Conservation (phyloP, 2,113 vertebrate genomes). For the Puffinus mauretanicus region DNA sequence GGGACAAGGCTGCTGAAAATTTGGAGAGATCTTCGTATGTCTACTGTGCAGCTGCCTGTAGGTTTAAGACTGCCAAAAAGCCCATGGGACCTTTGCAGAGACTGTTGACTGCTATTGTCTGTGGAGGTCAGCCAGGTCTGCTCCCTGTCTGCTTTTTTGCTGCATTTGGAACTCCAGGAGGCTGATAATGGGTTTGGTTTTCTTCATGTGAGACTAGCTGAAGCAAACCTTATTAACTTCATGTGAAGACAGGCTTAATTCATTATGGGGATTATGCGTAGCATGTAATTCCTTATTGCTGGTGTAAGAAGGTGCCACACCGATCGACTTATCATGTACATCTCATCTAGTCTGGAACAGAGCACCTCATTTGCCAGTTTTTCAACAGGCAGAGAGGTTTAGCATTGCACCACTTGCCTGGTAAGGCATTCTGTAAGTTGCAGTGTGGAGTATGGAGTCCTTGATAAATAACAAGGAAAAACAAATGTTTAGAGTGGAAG, state of each 20-base stretch:
- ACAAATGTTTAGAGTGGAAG: background rate
- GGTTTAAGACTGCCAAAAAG: slow-evolving; percentile 29
- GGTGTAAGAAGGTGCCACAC: slow-evolving; percentile 1
- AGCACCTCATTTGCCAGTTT: background rate
- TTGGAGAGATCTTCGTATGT: background rate
- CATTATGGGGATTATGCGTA: slow-evolving; percentile 40
- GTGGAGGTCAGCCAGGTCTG: slow-evolving; percentile 45
- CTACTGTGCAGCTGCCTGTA: slow-evolving; percentile 19
- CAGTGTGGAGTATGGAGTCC: background rate
- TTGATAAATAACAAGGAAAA: background rate
- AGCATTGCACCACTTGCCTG: slow-evolving; percentile 33
- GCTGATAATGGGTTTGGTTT: background rate
- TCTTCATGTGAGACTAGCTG: slow-evolving; percentile 17
- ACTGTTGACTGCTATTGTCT: slow-evolving; percentile 36
- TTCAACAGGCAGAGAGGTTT: slow-evolving; percentile 5
- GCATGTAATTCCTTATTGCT: slow-evolving; percentile 33
- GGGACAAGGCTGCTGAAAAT: slow-evolving; percentile 7
- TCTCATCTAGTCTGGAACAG: background rate
- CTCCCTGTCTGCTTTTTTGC: background rate
- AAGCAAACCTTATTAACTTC: slow-evolving; percentile 46
- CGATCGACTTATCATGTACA: background rate
- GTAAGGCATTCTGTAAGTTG: background rate
- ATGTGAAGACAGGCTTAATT: slow-evolving; percentile 16
- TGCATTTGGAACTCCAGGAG: slow-evolving; percentile 32
- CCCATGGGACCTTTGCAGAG: slow-evolving; percentile 3